These are phyloP conservation scores for Tympanuchus pallidicinctus DNA, from an alignment of 2,113 vertebrate species.

Conservation along the genomic window DNA sequence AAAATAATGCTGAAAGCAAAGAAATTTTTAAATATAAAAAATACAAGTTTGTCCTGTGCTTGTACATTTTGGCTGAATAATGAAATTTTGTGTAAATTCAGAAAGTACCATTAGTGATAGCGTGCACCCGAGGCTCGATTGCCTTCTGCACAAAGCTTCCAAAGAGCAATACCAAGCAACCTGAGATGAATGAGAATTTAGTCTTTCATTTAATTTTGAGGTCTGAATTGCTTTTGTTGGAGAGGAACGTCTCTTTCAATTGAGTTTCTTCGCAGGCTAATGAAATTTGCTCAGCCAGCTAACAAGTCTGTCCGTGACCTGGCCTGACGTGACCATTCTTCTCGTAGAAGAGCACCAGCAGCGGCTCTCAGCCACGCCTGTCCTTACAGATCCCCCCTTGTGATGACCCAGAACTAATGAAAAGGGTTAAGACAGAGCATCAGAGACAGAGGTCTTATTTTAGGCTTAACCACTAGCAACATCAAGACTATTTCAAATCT, in stretches of 20 bases:
- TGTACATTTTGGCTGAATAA: neutral
- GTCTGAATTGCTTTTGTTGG: neutral
- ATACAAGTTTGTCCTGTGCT: neutral
- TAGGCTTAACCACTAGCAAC: neutral
- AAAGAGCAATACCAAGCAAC: neutral
- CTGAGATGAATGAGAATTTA: neutral
- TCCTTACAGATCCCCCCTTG: neutral
- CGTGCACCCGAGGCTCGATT: neutral
- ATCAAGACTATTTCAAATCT: neutral
- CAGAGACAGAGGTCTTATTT: neutral
- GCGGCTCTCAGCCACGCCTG: neutral
- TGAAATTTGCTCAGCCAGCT: neutral
- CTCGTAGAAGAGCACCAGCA: neutral
- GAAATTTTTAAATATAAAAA: neutral
- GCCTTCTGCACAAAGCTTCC: neutral
- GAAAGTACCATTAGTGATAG: neutral
- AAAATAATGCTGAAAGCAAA: neutral
- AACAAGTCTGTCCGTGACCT: neutral
- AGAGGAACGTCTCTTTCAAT: neutral
- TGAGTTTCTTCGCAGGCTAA: neutral
- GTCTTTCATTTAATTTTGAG: neutral
- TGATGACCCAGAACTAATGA: neutral
- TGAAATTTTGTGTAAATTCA: neutral
- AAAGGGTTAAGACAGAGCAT: neutral
- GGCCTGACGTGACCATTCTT: fast-evolving